These are phyloP conservation scores for Epizoanthus ramosus DNA, from an alignment of 92 coral and sea anemone genomes.

Conservation along the genomic window DNA sequence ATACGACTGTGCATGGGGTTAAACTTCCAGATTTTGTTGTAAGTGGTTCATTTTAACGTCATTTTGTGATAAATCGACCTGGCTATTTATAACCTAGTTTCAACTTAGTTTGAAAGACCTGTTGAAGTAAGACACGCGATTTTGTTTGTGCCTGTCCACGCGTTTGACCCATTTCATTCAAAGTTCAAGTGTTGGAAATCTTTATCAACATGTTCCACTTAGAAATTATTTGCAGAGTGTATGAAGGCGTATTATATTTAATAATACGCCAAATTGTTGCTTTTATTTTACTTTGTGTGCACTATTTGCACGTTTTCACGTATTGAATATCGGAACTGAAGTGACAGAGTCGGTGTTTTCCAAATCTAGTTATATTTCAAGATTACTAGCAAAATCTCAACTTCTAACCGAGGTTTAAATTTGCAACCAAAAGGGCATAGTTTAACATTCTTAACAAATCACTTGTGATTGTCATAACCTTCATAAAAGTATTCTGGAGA, in stretches of 20 bases:
- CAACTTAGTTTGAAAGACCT: background rate
- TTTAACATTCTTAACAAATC: background rate
- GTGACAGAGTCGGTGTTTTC: too few relatives aligned
- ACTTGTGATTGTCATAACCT: background rate
- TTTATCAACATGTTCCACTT: background rate
- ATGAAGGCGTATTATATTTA: background rate
- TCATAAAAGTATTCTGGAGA: background rate
- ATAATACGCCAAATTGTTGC: background rate
- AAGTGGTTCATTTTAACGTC: background rate
- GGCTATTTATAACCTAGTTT: background rate
- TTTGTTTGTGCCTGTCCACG: background rate
- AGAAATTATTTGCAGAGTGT: background rate
- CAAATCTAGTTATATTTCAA: too few relatives aligned
- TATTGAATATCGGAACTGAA: too few relatives aligned
- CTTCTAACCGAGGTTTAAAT: too few relatives aligned
- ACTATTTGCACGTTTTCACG: too few relatives aligned
- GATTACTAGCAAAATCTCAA: too few relatives aligned
- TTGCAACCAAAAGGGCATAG: too few relatives aligned
- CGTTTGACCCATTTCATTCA: background rate
- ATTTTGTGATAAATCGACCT: background rate
- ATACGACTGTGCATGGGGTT: too few relatives aligned
- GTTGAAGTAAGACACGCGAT: background rate
- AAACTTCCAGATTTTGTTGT: too few relatives aligned
- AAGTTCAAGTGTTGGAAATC: conserved; percentile 12
- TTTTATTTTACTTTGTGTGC: background rate